A percentile compares a stretch with the other conserved stretches of the same genome.
These are phyloP conservation scores for Drosophila lacicola DNA, from an alignment of 2,888 invertebrate species.

Conservation along the genomic window DNA sequence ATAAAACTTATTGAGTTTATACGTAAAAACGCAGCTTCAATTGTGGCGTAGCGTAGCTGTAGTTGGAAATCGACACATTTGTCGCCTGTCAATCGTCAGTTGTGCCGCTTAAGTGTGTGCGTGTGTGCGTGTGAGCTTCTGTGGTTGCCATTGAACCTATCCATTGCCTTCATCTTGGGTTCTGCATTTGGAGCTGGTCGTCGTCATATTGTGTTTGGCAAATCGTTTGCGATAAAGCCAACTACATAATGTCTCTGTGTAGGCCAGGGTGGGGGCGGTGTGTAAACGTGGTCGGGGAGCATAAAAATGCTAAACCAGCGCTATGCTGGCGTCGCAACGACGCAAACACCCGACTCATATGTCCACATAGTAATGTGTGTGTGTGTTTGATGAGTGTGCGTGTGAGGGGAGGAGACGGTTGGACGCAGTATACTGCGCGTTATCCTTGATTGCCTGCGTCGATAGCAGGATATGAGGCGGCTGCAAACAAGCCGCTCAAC, in stretches of 20 bases:
- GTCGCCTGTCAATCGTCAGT: constrained; percentile 62
- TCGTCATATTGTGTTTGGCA: constrained; percentile 77
- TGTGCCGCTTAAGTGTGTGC: constrained; percentile 11
- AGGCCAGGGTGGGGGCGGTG: constrained; percentile 44
- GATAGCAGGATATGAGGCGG: constrained; percentile 67
- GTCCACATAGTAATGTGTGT: constrained; percentile 5
- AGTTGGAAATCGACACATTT: constrained; percentile 28
- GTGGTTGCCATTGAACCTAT: constrained; percentile 57
- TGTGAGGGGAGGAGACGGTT: not conserved
- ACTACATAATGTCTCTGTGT: constrained; percentile 77
- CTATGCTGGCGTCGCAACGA: constrained; percentile 65
- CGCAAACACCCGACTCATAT: constrained; percentile 49
- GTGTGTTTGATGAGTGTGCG: constrained; percentile 4
- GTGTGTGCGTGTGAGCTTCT: constrained; percentile 31
- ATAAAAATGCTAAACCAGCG: constrained; percentile 79
- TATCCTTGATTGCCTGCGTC: constrained; percentile 76
- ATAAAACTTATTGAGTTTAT: not conserved
- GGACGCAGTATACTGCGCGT: constrained; percentile 67
- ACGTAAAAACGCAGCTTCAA: not conserved
- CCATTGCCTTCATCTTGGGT: constrained; percentile 44
- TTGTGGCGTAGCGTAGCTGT: not conserved
- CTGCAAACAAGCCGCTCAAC: constrained; percentile 65
- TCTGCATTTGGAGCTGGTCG: constrained; percentile 42
- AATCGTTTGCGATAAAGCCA: constrained; percentile 81
- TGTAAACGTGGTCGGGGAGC: constrained; percentile 32